Evolutionary conservation across 2,113 vertebrate species (phyloP), one percentile per base, ranked within the genome.

Genomic region (Piaya cayana): DNA sequence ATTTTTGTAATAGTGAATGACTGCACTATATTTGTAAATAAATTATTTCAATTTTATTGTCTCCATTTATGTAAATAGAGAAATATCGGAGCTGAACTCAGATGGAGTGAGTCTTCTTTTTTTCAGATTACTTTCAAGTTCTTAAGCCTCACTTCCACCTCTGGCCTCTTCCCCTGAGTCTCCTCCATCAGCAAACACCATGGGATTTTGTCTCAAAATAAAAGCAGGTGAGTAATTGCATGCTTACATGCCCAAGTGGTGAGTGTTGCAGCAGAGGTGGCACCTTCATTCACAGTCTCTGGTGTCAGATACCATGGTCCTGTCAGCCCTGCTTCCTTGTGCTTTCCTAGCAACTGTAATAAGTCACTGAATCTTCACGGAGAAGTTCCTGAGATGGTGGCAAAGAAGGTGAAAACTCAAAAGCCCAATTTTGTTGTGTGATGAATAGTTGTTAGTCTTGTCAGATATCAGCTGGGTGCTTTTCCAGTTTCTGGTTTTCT

Each of bases 171-270:
- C 16, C 32, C 11, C n/a, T 8, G 39, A 0, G 27, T 56, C 32
- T 65, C 14, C 15, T 93, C 32, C 75, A 63, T 42, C 15, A 82
- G 55, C 42, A 77, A 79, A 45, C 42, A 65, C 6, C 19, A 34
- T 12, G 36, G 15, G 17, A 12, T 91, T 67, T 82, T 30, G 5
- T 62, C 53, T 85, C 59, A 69, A 23, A 36, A 37, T 30, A 50
- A 50, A 14, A 71, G n/a, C 70, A 91, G 36, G n/a, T 36, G 42
- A 59, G 30, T 69, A 55, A 50, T 3, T n/a, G 39, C 59, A 39
- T 0, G 0, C 42, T 30, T 7, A 36, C 6, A 1, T 3, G 11
- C 11, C 4, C 1, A 49, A n/a, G 42, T 4, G 2, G 32, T 3
- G 49, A 25, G 27, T 4, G 9, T 55, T 62, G 49, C 49, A 65